Evolutionary conservation across 2,113 vertebrate species (phyloP).

Genomic region (Narcine bancroftii): DNA sequence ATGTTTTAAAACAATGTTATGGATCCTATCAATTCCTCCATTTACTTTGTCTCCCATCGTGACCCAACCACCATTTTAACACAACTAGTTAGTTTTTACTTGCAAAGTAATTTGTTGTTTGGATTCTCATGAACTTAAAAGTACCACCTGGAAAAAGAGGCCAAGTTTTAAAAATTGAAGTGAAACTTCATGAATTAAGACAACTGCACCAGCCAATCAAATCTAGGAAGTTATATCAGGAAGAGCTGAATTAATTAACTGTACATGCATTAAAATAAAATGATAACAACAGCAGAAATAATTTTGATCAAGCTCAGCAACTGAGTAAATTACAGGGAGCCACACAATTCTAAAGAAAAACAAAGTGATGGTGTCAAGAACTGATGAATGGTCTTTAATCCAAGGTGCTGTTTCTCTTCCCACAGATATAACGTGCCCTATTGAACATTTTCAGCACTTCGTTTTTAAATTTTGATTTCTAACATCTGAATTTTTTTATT

Average conservation of each 20-base stretch:
- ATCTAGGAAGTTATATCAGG: not conserved
- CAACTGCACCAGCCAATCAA: not conserved
- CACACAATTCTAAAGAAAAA: not conserved
- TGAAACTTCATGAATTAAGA: not conserved
- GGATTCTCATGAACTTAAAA: not conserved
- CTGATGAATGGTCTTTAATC: no score
- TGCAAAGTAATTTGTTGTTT: not conserved
- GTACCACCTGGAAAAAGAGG: not conserved
- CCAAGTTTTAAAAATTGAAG: not conserved
- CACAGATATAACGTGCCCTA: no score
- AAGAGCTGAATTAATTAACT: not conserved
- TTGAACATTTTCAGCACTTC: no score
- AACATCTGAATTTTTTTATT: no score
- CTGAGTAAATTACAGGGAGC: not conserved
- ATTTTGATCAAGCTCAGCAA: not conserved
- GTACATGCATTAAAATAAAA: not conserved
- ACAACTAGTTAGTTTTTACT: not conserved
- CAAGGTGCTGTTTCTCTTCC: no score
- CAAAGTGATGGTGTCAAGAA: no score
- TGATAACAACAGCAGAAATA: not conserved
- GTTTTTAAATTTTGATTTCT: no score
- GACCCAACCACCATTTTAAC: no score
- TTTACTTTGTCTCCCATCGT: no score
- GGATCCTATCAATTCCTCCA: not conserved
- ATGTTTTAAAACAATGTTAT: not conserved